Base-by-base conservation (phyloP, 2,888 invertebrate genomes). In the Eurytoma californica region DNA sequence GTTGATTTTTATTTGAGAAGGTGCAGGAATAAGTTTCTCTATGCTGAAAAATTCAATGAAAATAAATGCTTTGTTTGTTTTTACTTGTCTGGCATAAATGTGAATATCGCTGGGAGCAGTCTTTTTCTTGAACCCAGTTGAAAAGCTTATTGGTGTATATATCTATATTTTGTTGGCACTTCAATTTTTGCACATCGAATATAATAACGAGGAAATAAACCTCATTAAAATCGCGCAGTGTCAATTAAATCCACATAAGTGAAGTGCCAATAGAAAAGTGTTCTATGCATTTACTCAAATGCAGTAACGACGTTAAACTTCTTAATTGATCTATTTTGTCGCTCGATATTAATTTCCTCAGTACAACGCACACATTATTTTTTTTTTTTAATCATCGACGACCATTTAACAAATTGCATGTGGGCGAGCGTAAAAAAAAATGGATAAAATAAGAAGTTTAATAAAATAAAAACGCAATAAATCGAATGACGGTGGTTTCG, bases 311-410 rank as follows among this genome's bases (percentile, higher is more conserved):
- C n/a, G 12, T 47, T 63, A 39, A 30, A 65, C 68, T 57, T 68
- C 68, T 69, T 57, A 57, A 55, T 69, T 55, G 20, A 57, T 69
- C 68, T 57, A 57, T 57, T 57, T 69, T 66, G 12, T 20, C 18
- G 57, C 18, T 57, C 20, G 57, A 18, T 20, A 12, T 20, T 12
- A 12, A 28, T 13, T 60, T 60, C 24, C 13, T 12, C 7, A 9
- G 7, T 20, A 9, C 18, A 20, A n/a, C 12, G 57, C 57, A 18
- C 57, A 13, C 3, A 13, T 16, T 13, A 16, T 16, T 16, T 51
- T 53, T 53, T 53, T 16, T 53, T n/a, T 53, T n/a, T 53, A 53
- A 53, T 53, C 39, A 53, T 0, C 5, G n/a, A 53, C 4, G n/a
- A 14, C 16, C n/a, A 53, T 5, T 53, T 53, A 53, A 16, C 24